A percentile compares a stretch with the other conserved stretches of the same genome.
phyloP scores from a whole-genome alignment of 2,888 invertebrate species.

The Nomada fabriciana region DNA sequence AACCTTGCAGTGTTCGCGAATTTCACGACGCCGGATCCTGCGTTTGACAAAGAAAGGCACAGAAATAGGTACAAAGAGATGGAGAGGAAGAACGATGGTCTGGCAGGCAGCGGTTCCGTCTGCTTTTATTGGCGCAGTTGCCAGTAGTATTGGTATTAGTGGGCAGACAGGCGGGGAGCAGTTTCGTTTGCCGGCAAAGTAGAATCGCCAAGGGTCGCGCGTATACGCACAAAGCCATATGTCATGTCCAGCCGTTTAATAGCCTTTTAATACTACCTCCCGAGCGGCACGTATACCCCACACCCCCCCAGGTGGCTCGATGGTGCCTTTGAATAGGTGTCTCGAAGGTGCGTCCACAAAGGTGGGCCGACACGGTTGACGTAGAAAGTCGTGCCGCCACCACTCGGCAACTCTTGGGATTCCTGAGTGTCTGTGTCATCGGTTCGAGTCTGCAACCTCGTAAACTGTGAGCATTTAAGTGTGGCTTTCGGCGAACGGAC shows the following conservation, averaged over 20 bases:
- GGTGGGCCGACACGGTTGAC: conserved; percentile 43
- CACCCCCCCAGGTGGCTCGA: conserved; percentile 53
- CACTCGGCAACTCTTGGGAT: conserved; percentile 51
- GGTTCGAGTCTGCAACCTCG: conserved; percentile 52
- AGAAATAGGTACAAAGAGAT: too few relatives aligned
- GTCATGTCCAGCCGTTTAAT: conserved; percentile 78
- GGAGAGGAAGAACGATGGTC: not conserved
- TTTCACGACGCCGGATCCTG: conserved; percentile 26
- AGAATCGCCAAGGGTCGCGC: conserved; percentile 65
- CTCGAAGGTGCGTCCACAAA: conserved; percentile 54
- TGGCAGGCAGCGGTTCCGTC: conserved; percentile 9
- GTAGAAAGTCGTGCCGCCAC: conserved; percentile 39
- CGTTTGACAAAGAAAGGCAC: not conserved
- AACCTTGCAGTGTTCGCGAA: conserved; percentile 19
- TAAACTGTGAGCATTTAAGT: conserved; percentile 55
- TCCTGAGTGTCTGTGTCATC: conserved; percentile 69
- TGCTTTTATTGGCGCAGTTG: conserved; percentile 49
- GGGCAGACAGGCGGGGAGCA: conserved; percentile 28
- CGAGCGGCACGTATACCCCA: conserved; percentile 66
- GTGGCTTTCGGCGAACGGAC: conserved; percentile 30
- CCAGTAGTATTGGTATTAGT: conserved; percentile 32
- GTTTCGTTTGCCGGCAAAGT: conserved; percentile 56
- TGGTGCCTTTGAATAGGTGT: conserved; percentile 68
- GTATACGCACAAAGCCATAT: conserved; percentile 73
- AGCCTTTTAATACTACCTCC: conserved; percentile 79